Evolutionary conservation across 2,113 vertebrate genomes (phyloP).

Genomic region (Seriola aureovittata): DNA sequence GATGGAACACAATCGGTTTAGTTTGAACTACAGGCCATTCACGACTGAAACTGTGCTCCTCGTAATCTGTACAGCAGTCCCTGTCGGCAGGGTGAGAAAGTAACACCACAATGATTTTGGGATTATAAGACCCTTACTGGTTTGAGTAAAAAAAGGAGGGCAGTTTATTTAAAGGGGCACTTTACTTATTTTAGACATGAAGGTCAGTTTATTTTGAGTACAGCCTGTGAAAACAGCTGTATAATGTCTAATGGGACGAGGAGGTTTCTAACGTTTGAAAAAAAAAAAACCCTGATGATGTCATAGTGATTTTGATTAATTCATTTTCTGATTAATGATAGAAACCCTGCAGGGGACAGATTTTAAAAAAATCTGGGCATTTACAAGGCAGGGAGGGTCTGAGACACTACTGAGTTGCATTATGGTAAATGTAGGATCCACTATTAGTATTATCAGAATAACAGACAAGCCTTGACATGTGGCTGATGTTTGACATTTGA

Average conservation of each 20-base stretch:
- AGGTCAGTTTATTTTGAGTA: background rate
- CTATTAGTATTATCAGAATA: background rate
- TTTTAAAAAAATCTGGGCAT: no score
- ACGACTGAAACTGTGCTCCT: slow-evolving; percentile 35
- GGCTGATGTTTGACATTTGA: background rate
- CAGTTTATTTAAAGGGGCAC: background rate
- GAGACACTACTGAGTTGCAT: background rate
- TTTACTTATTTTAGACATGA: background rate
- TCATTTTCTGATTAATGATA: no score
- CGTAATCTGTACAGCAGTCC: slow-evolving; percentile 14
- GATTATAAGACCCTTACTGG: background rate
- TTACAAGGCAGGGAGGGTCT: no score
- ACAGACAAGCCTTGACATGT: background rate
- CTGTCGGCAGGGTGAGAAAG: slow-evolving; percentile 28
- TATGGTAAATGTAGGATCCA: background rate
- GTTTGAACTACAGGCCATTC: slow-evolving; percentile 18
- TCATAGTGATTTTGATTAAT: no score
- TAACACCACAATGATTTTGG: background rate
- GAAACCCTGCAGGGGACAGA: background rate
- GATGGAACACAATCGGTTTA: slow-evolving; percentile 23
- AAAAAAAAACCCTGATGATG: background rate
- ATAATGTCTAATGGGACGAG: background rate
- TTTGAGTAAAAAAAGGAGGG: background rate
- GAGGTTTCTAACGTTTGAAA: background rate
- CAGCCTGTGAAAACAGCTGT: background rate